Conservation (phyloP, 2,113 vertebrate species). For the Rhombomys opimus region DNA sequence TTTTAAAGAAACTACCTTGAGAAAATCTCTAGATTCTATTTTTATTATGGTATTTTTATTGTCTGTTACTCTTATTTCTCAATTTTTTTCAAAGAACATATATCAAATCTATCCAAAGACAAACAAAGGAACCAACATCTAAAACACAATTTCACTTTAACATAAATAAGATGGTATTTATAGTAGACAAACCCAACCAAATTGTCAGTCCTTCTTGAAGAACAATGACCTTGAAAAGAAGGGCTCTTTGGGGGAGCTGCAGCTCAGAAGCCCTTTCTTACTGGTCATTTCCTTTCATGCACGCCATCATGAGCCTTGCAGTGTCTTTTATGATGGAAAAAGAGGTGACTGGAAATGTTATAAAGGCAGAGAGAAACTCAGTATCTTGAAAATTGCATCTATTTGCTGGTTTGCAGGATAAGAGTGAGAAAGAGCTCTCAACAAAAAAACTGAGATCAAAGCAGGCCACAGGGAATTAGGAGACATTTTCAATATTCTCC, state of each 20-base stretch:
- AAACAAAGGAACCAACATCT: neutral
- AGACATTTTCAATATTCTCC: conserved; percentile 55
- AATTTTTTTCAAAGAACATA: neutral
- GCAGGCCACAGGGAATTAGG: conserved; percentile 35
- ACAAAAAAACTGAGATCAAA: conserved; percentile 46
- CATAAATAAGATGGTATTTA: neutral
- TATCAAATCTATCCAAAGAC: neutral
- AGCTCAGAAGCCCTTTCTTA: neutral
- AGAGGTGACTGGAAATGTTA: conserved; percentile 8
- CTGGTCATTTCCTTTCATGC: neutral
- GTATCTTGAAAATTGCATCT: conserved; percentile 29
- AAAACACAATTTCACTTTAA: neutral
- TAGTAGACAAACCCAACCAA: neutral
- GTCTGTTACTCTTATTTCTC: neutral
- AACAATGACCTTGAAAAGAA: neutral
- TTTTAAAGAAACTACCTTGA: neutral
- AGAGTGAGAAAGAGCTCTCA: conserved; percentile 45
- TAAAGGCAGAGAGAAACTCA: neutral
- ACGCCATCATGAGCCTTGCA: neutral
- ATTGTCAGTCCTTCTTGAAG: neutral
- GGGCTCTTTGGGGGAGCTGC: neutral
- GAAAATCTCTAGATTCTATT: neutral
- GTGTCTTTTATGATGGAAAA: conserved; percentile 13
- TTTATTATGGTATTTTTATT: neutral
- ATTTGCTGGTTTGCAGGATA: conserved; percentile 1